phyloP scores from a whole-genome alignment of 2,113 vertebrate genomes.

The Crotalus viridis region DNA sequence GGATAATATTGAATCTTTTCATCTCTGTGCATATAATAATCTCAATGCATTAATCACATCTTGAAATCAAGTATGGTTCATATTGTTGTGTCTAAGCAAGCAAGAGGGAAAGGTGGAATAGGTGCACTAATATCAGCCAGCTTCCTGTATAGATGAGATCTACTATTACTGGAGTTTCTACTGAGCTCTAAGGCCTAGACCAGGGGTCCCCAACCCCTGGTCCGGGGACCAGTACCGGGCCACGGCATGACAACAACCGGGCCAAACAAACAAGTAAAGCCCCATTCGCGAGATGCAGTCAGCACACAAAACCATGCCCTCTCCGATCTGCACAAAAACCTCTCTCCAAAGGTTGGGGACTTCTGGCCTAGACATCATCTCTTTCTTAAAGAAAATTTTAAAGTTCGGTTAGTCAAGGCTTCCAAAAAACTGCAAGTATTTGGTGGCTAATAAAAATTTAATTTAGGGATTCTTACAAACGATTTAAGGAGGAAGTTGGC shows the following conservation, averaged over 20 bases:
- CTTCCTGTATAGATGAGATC: background rate
- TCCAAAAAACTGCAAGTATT: background rate
- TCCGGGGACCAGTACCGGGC: no score
- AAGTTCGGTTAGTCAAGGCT: background rate
- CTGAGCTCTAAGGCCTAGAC: background rate
- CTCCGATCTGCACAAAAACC: no score
- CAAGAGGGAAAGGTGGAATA: background rate
- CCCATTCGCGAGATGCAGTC: no score
- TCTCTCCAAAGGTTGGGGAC: no score
- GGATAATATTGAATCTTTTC: background rate
- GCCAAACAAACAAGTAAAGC: no score
- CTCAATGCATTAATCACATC: background rate
- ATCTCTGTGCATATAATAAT: background rate
- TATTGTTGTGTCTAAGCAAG: background rate
- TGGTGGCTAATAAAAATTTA: background rate
- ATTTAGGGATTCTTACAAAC: background rate
- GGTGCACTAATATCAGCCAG: background rate
- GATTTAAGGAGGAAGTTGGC: background rate
- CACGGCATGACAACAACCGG: no score
- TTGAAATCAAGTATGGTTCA: background rate
- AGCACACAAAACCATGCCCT: no score
- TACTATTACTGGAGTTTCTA: background rate
- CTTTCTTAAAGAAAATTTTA: background rate
- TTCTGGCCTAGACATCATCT: background rate
- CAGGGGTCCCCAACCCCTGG: no score